Evolutionary conservation across 2,888 invertebrate species (phyloP).

Genomic region (Athetis lepigone): DNA sequence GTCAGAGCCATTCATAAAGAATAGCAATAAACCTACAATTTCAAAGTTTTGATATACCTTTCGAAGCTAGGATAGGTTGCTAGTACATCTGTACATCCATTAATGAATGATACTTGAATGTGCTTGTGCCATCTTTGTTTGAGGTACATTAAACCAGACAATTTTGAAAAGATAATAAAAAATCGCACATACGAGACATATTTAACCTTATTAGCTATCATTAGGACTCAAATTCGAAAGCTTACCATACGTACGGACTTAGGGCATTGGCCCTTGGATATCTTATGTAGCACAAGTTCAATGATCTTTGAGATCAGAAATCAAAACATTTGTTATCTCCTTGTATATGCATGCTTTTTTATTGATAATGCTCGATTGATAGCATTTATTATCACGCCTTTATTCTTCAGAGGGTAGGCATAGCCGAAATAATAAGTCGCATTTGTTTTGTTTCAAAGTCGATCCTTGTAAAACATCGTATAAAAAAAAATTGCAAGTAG

Average conservation of each 20-base stretch:
- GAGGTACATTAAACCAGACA: too few relatives aligned
- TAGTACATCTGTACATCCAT: too few relatives aligned
- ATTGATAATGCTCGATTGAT: background rate
- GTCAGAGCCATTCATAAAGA: too few relatives aligned
- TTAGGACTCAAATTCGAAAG: background rate
- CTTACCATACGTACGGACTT: background rate
- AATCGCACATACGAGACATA: background rate
- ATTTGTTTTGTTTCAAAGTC: too few relatives aligned
- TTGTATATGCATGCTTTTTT: background rate
- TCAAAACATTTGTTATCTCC: constrained; percentile 21
- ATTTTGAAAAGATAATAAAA: background rate
- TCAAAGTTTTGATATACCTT: too few relatives aligned
- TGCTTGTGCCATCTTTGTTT: too few relatives aligned
- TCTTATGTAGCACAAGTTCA: constrained; percentile 39
- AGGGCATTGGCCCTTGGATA: constrained; percentile 22
- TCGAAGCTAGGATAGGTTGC: too few relatives aligned
- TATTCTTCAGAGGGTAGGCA: background rate
- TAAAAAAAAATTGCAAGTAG: too few relatives aligned
- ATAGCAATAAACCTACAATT: too few relatives aligned
- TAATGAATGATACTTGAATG: too few relatives aligned
- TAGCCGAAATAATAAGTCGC: too few relatives aligned
- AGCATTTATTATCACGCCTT: background rate
- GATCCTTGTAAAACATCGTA: too few relatives aligned
- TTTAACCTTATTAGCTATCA: background rate
- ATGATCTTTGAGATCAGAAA: constrained; percentile 23